These are phyloP conservation scores for Origma solitaria DNA, from an alignment of 2,113 vertebrate genomes.

Conservation along the genomic window DNA sequence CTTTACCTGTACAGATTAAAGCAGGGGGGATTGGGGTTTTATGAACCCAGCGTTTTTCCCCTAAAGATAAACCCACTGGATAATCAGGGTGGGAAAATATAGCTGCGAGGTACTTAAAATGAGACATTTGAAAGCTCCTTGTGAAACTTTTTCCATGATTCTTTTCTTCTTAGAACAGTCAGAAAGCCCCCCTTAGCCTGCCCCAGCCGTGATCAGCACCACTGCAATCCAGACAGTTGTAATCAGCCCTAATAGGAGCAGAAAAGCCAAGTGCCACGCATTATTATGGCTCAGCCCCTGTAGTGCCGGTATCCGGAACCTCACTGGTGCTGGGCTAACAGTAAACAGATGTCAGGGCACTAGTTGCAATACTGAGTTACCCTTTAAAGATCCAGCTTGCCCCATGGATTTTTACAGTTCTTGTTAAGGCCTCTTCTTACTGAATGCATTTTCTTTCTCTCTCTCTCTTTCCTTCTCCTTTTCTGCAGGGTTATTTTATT, in stretches of 20 bases:
- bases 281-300: slow-evolving; percentile 50
- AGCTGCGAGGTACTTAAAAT: background rate
- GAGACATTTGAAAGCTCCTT: background rate
- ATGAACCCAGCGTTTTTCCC: background rate
- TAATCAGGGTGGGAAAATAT: background rate
- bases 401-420: slow-evolving; percentile 26
- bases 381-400: slow-evolving; percentile 23
- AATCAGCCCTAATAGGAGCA: slow-evolving; percentile 63
- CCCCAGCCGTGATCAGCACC: background rate
- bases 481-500: background rate
- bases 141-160: background rate
- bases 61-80: background rate
- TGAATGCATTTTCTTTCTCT: background rate
- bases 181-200: background rate
- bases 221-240: slow-evolving; percentile 26
- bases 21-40: background rate
- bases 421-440: background rate
- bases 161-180: background rate
- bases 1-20: background rate
- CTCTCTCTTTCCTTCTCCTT: background rate
- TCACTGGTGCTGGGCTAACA: slow-evolving; percentile 46
- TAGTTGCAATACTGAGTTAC: slow-evolving; percentile 11
- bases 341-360: slow-evolving; percentile 62
- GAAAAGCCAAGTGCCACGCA: slow-evolving; percentile 42
- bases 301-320: slow-evolving; percentile 62